These are phyloP conservation scores for Globicephala melas DNA, from an alignment of 2,113 vertebrate genomes.

Conservation along the genomic window DNA sequence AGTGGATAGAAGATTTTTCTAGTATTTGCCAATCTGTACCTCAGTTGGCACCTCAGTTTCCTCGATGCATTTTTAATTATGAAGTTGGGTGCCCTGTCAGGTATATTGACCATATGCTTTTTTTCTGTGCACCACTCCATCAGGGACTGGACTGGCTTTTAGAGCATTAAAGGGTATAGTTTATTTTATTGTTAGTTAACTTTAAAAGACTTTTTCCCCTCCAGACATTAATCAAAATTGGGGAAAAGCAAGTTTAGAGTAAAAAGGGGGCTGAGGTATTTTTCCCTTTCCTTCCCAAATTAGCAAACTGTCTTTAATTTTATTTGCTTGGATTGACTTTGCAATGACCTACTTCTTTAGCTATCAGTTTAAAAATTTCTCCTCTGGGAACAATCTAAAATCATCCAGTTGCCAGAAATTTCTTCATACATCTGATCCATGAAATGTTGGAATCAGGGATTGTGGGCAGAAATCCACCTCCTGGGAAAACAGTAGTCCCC, in stretches of 20 bases:
- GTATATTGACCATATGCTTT: not conserved
- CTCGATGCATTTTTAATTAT: not conserved
- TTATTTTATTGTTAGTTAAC: not conserved
- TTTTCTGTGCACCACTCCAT: not conserved
- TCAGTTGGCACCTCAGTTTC: not conserved
- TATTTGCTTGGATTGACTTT: not conserved
- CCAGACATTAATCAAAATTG: not conserved
- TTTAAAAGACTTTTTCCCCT: not conserved
- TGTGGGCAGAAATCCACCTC: not conserved
- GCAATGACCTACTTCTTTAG: slow-evolving; percentile 38
- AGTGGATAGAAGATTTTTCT: not conserved
- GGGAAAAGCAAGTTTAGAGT: not conserved
- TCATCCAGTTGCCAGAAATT: slow-evolving; percentile 48
- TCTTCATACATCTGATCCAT: slow-evolving; percentile 24
- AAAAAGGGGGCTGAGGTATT: not conserved
- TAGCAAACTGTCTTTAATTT: not conserved
- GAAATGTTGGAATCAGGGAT: not conserved
- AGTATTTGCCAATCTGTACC: not conserved
- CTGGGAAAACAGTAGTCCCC: not conserved
- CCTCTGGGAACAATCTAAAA: not conserved
- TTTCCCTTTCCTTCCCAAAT: not conserved
- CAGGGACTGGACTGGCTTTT: not conserved
- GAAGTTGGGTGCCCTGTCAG: not conserved
- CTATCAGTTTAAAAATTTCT: not conserved
- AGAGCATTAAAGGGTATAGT: not conserved